Percentiles rank a stretch among this genome's conserved stretches.
These are phyloP conservation scores for Sceloporus undulatus DNA, from an alignment of 2,113 vertebrate species.

Conservation along the genomic window DNA sequence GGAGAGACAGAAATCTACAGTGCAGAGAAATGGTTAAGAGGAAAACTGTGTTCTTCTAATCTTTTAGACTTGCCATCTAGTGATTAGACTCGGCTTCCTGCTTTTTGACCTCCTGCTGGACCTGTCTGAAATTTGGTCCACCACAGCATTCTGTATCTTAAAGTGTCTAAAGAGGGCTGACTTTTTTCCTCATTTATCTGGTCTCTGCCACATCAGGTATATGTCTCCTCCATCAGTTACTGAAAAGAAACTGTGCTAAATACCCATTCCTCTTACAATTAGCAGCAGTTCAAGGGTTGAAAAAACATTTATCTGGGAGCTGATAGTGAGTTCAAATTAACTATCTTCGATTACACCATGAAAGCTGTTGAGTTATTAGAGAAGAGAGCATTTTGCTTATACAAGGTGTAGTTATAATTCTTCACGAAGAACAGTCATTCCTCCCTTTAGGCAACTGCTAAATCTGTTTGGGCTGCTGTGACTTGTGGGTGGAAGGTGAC, in stretches of 20 bases:
- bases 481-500: background rate
- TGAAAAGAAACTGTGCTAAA: slow-evolving; percentile 54
- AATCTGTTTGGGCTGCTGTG: background rate
- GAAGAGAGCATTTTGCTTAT: background rate
- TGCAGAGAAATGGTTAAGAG: background rate
- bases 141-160: background rate
- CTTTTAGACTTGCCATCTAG: background rate
- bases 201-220: background rate
- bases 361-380: slow-evolving; percentile 12
- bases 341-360: background rate
- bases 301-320: slow-evolving; percentile 2
- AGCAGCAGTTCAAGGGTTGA: background rate
- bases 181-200: background rate
- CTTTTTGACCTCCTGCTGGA: background rate
- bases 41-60: background rate
- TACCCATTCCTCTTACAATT: slow-evolving; percentile 17
- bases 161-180: background rate
- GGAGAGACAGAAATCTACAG: background rate
- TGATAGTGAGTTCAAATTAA: slow-evolving; percentile 14
- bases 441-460: background rate
- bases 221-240: background rate
- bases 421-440: background rate
- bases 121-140: background rate
- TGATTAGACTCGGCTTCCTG: background rate
- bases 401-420: background rate